Percentiles rank a stretch among this genome's conserved stretches.
These are phyloP conservation scores for Tarsius wallacei DNA, from an alignment of 2,797 vertebrate genomes.

Conservation along the genomic window DNA sequence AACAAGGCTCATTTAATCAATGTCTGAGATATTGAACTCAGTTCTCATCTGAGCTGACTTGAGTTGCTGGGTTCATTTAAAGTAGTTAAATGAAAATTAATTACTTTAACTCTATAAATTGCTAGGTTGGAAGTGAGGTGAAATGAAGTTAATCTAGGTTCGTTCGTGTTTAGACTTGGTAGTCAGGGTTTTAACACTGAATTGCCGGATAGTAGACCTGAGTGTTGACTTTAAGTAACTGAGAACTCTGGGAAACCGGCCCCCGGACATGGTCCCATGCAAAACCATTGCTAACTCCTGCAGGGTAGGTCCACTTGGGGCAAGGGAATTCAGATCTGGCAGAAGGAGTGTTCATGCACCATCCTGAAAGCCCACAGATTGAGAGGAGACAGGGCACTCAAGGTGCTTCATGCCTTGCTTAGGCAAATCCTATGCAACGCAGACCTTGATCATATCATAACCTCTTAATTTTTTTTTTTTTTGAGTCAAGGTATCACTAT, in stretches of 20 bases:
- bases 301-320: not conserved
- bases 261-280: not conserved
- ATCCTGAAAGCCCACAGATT: not conserved
- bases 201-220: not conserved
- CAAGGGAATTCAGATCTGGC: not conserved
- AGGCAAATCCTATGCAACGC: not conserved
- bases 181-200: conserved; percentile 27
- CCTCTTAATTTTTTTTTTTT: not conserved
- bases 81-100: conserved; percentile 64
- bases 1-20: conserved; percentile 16
- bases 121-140: conserved; percentile 33
- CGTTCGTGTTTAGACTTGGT: conserved; percentile 51
- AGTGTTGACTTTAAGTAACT: not conserved
- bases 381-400: not conserved
- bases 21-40: conserved; percentile 34
- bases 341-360: not conserved
- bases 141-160: conserved; percentile 57
- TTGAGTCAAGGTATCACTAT: too few species aligned
- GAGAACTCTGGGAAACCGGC: not conserved
- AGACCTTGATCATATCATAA: not conserved
- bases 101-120: conserved; percentile 56
- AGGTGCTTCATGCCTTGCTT: not conserved
- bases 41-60: conserved; percentile 55
- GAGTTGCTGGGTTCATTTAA: conserved; percentile 33
- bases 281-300: not conserved